phyloP scores from a whole-genome alignment of 2,888 invertebrate species.

The Cancer borealis region DNA sequence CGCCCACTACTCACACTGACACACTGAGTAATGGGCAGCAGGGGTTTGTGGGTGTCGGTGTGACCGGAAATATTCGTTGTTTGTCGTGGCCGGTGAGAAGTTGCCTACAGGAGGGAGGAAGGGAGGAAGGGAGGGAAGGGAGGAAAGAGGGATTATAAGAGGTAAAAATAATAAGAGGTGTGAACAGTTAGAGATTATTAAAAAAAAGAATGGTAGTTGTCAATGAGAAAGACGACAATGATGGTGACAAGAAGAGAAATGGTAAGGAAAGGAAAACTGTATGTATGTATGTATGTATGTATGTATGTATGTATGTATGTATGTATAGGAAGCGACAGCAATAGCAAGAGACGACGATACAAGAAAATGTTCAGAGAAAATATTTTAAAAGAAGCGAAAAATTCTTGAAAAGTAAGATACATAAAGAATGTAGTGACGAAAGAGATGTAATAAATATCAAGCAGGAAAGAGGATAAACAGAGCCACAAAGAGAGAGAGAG shows the following conservation, averaged over 20 bases:
- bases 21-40: slow-evolving; percentile 10
- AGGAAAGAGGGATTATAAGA: neutral
- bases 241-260: neutral
- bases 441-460: slow-evolving; percentile 12
- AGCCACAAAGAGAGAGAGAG: neutral
- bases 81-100: neutral
- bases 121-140: neutral
- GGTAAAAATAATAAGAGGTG: neutral
- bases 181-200: neutral
- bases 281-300: neutral
- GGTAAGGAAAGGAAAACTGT: neutral
- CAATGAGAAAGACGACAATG: neutral
- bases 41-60: slow-evolving; percentile 24
- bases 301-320: neutral
- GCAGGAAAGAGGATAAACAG: neutral
- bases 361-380: neutral
- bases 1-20: slow-evolving; percentile 30
- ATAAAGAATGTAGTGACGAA: neutral
- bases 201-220: neutral
- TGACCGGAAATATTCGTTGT: slow-evolving; percentile 39
- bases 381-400: neutral
- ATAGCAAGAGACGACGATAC: neutral
- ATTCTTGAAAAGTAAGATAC: neutral
- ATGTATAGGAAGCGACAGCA: neutral
- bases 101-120: neutral